Evolutionary conservation across 35 echinoderm and acorn worm species (phyloP), one percentile per base, ranked within the genome.

Genomic region (Amphiura filiformis): DNA sequence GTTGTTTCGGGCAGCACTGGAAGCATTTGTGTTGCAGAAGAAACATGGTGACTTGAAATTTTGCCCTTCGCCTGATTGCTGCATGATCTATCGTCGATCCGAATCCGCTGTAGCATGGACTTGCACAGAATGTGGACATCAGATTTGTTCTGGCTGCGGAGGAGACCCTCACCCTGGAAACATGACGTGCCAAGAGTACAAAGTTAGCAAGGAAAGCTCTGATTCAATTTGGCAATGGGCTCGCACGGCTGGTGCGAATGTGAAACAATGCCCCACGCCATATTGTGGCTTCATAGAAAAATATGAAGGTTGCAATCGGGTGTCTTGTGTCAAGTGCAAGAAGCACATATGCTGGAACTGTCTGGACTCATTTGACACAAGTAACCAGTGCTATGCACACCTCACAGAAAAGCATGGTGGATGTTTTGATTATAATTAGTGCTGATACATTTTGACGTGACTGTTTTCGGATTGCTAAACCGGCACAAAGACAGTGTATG

Each of bases 301-400:
- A 65, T 57, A 15, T 28, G 77, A 18, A 35, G 87, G 87, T 44
- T 89, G 87, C 26, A 31, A n/a, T 37, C 78, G 79, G 20, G 79
- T 89, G 78, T 39, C 0, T 2, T 89, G 87, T 37, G 15, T 15
- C 13, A 65, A 5, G 26, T 89, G 87, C 79, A 52, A 23, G 1
- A 89, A 81, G 37, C 79, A 39, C 38, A 81, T 89, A 22, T 89
- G 87, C 35, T 89, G 87, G 87, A 28, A 52, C 14, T 89, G 87
- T 31, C 61, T 81, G 47, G 49, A 37, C 17, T 37, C 49, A 28
- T 89, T 89, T 39, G 34, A 81, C 31, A 75, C 57, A 35, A 39
- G 79, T 26, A 20, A 0, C 0, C 0, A 20, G 17, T 89, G 87
- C 37, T 85, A 85, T 33, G 14, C 23, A 23, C 83, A 85, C 34